phyloP scores from a whole-genome alignment of 2,888 invertebrate species.

The Ptilodon capucinus region DNA sequence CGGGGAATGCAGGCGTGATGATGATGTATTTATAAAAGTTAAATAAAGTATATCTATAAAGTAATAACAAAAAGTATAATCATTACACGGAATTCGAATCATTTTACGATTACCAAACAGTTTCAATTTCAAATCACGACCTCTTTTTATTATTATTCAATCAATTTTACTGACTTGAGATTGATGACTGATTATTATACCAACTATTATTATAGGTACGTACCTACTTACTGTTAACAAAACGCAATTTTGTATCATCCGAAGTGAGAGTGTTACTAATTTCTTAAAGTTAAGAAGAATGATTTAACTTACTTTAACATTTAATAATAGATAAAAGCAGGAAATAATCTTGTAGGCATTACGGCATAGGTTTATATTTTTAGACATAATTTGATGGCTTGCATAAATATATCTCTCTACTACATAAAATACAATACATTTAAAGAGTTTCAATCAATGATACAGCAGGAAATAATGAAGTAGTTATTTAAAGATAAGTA shows the following conservation, averaged over 20 bases:
- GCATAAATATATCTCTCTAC: too few relatives aligned
- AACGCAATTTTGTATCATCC: not conserved
- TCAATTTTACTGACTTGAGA: not conserved
- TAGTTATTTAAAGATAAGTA: not conserved
- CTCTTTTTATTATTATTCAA: not conserved
- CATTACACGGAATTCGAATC: not conserved
- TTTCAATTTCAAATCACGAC: not conserved
- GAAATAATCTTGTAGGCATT: too few relatives aligned
- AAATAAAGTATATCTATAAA: too few relatives aligned
- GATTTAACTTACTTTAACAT: not conserved
- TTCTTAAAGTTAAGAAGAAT: not conserved
- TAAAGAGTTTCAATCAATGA: too few relatives aligned
- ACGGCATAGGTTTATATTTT: too few relatives aligned
- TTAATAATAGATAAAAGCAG: too few relatives aligned
- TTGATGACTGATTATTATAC: not conserved
- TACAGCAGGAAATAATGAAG: not conserved
- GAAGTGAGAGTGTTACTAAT: constrained; percentile 24
- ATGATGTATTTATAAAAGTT: too few relatives aligned
- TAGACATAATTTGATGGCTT: too few relatives aligned
- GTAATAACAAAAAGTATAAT: not conserved
- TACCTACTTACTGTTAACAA: not conserved
- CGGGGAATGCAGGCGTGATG: too few relatives aligned
- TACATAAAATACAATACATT: too few relatives aligned
- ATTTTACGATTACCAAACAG: not conserved
- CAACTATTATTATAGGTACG: too few relatives aligned